These are phyloP conservation scores for Cryptophagus acutangulus DNA, from an alignment of 2,888 invertebrate species.

Conservation along the genomic window DNA sequence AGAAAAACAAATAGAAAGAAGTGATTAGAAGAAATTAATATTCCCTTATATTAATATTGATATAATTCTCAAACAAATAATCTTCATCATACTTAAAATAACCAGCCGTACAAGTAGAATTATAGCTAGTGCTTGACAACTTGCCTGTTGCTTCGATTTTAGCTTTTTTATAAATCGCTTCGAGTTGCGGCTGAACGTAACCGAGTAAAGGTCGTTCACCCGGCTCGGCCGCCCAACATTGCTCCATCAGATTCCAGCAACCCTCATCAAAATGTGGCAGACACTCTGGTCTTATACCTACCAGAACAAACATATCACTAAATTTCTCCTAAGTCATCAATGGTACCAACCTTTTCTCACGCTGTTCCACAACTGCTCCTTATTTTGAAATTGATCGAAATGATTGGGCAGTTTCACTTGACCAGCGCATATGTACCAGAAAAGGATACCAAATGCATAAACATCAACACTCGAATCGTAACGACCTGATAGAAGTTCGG, in stretches of 20 bases:
- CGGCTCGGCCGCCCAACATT: constrained; percentile 78
- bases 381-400: constrained; percentile 79
- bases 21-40: constrained; percentile 15
- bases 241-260: constrained; percentile 80
- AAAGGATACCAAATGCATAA: constrained; percentile 84
- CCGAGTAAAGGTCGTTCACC: constrained; percentile 70
- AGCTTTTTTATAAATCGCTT: constrained; percentile 48
- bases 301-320: constrained; percentile 6
- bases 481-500: constrained; percentile 74
- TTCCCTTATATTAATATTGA: constrained; percentile 23
- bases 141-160: constrained; percentile 30
- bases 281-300: constrained; percentile 78
- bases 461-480: constrained; percentile 83
- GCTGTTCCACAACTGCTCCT: constrained; percentile 80
- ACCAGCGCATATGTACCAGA: constrained; percentile 87
- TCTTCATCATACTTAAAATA: constrained; percentile 15
- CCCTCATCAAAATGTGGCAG: constrained; percentile 68
- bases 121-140: constrained; percentile 26
- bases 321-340: constrained; percentile 4
- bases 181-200: constrained; percentile 66
- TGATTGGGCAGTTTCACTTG: constrained; percentile 71
- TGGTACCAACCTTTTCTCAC: constrained; percentile 67
- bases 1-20: constrained; percentile 12
- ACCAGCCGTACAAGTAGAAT: constrained; percentile 13
- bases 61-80: constrained; percentile 17